These are phyloP conservation scores for Dipus sagitta DNA, from an alignment of 2,797 vertebrate genomes.

Conservation along the genomic window DNA sequence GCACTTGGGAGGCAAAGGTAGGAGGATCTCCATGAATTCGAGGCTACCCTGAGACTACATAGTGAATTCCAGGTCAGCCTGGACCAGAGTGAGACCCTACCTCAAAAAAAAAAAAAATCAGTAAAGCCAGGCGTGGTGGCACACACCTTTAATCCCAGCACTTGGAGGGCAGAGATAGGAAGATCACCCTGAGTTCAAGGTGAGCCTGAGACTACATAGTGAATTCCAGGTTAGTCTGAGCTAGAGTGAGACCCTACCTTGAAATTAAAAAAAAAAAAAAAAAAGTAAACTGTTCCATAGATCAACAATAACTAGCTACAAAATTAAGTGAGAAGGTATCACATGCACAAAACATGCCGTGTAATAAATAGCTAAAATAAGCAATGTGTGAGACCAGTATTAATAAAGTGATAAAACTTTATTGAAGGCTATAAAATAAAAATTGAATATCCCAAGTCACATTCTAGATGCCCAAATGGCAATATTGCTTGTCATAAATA, in stretches of 20 bases:
- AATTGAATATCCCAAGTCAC: conserved; percentile 24
- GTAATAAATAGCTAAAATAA: conserved; percentile 27
- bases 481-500: background rate
- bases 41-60: no score
- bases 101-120: background rate
- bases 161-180: no score
- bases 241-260: no score
- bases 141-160: no score
- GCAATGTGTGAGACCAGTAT: conserved; percentile 27
- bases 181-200: no score
- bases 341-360: background rate
- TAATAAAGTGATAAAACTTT: conserved; percentile 45
- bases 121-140: background rate
- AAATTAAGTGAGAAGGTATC: conserved; percentile 21
- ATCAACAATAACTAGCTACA: background rate
- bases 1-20: no score
- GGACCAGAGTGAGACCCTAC: no score
- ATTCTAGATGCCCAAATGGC: background rate
- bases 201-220: no score
- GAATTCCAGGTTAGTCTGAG: no score
- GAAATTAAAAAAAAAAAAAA: no score
- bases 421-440: conserved; percentile 49
- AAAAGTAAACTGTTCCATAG: background rate
- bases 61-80: no score
- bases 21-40: no score